Evolutionary conservation across 2,888 invertebrate genomes (phyloP).

Genomic region (Andrena haemorrhoa): DNA sequence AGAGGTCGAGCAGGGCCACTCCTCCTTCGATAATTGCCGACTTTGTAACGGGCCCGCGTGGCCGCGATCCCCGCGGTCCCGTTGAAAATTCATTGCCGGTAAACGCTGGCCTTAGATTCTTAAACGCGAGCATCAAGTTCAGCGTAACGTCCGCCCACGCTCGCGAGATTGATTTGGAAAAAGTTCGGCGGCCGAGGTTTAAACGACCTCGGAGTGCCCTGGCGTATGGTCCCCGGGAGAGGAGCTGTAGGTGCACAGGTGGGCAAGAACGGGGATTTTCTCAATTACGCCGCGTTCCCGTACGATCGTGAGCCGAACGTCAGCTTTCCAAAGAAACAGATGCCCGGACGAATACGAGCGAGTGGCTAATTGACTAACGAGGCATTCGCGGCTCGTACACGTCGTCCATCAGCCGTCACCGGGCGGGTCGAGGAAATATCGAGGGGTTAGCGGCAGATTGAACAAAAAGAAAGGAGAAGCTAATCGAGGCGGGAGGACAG

Average conservation of each 20-base stretch:
- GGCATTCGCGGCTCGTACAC: slow-evolving; percentile 56
- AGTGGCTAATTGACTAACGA: slow-evolving; percentile 66
- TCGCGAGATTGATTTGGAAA: too few relatives aligned
- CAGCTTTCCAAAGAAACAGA: slow-evolving; percentile 44
- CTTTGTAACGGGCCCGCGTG: slow-evolving; percentile 58
- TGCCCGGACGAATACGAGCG: slow-evolving; percentile 44
- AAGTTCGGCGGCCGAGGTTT: too few relatives aligned
- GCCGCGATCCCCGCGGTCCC: slow-evolving; percentile 10
- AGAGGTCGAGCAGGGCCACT: slow-evolving; percentile 56
- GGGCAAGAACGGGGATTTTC: neutral
- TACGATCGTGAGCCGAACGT: slow-evolving; percentile 5
- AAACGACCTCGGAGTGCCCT: neutral
- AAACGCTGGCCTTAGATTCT: neutral
- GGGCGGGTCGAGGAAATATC: slow-evolving; percentile 49
- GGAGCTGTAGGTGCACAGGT: neutral
- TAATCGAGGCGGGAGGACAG: neutral
- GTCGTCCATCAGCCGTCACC: slow-evolving; percentile 62
- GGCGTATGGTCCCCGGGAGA: neutral
- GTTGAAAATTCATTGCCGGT: slow-evolving; percentile 9
- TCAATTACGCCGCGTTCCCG: neutral
- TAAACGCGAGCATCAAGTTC: too few relatives aligned
- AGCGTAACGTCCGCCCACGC: too few relatives aligned
- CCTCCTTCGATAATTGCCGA: slow-evolving; percentile 65
- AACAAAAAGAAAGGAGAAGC: slow-evolving; percentile 12
- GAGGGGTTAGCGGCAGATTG: slow-evolving; percentile 37